Base-by-base conservation (phyloP, 2,797 vertebrate species). In the Sardinella longiceps region DNA sequence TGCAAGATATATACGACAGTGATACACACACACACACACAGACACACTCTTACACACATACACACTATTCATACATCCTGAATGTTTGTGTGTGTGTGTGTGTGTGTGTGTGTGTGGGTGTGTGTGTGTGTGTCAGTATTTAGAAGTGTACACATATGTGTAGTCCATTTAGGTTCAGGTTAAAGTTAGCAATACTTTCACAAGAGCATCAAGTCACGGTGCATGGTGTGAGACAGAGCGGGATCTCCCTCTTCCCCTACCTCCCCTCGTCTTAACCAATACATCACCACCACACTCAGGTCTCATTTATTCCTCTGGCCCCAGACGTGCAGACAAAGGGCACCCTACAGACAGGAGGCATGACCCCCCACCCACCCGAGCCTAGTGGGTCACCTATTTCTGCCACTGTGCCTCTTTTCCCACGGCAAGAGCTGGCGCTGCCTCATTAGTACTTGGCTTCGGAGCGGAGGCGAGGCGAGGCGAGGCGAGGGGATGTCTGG, bases 381-480 rank as follows among this genome's bases (percentile, higher is more conserved):
- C 96, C 96, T 96, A 96, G 96, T 95, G 95, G 97, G 97, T 97
- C 97, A 98, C 96, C 96, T 97, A 96, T 96, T 95, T 96, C 95
- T 97, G 95, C 95, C 94, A 95, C 94, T 33, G 70, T 95, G 94
- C 96, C 96, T 95, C 95, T 95, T 96, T 97, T 98, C 97, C 97
- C 97, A 97, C 96, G 96, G 96, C 97, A 97, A 96, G 96, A 33
- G 33, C 96, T 95, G 93, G 89, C 94, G 81, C 95, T 7, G 37
- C 94, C 96, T 96, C 95, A 96, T 97, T 97, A 97, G 94, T 93
- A 96, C 30, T 39, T 74, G 30, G 33, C 95, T 33, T 60, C 25
- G 0, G 28, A 77, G 83, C 48, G n/a, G n/a, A n/a, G n/a, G n/a
- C n/a, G n/a, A n/a, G n/a, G n/a, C n/a, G n/a, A n/a, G n/a, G n/a